These are phyloP conservation scores for Hassar affinis DNA, from an alignment of 2,113 vertebrate species.

Conservation along the genomic window DNA sequence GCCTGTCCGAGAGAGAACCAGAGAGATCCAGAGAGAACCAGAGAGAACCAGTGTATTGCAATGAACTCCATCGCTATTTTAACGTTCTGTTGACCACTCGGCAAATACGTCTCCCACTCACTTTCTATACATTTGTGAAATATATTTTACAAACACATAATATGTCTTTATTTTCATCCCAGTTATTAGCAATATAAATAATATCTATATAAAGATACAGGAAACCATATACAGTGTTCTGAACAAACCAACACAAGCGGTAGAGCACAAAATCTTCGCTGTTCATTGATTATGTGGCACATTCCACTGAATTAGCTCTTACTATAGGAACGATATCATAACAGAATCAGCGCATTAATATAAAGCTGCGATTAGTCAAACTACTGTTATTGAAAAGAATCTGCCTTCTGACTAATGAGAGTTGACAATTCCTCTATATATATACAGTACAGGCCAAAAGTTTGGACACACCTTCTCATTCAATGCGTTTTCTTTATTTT, in stretches of 20 bases:
- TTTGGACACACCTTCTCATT: no score
- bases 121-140: not conserved
- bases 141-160: not conserved
- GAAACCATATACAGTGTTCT: not conserved
- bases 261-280: not conserved
- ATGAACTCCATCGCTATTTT: not conserved
- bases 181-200: not conserved
- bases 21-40: not conserved
- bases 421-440: not conserved
- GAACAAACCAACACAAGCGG: not conserved
- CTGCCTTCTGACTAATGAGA: not conserved
- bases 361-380: not conserved
- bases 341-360: not conserved
- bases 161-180: not conserved
- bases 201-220: not conserved
- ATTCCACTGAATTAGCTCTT: not conserved
- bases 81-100: not conserved
- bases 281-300: not conserved
- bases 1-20: conserved; percentile 37
- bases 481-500: no score
- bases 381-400: not conserved
- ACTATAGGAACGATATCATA: not conserved
- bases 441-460: no score
- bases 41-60: not conserved
- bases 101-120: not conserved